These are phyloP conservation scores for rat (Rattus norvegicus) DNA, from an alignment of 2,113 vertebrate species.

Conservation along the genomic window GRCr8 NC_086026.1:93929001-93929500, in stretches of 20 bases:
- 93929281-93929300: not conserved
- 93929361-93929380: no score
- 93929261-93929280: not conserved
- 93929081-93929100: not conserved
- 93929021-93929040: not conserved
- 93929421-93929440: no score
- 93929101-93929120: not conserved
- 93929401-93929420: no score
- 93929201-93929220: constrained; percentile 9
- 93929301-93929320: not conserved
- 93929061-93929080: not conserved
- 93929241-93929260: not conserved
- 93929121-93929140: not conserved
- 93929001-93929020: not conserved
- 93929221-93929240: not conserved
- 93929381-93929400: no score
- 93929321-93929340: not conserved
- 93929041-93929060: not conserved
- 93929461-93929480: no score
- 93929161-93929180: not conserved
- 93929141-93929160: not conserved
- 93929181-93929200: not conserved
- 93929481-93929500: no score
- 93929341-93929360: no score
- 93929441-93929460: no score